phyloP scores from a whole-genome alignment of 2,888 invertebrate species.

The Drosophila yooni region DNA sequence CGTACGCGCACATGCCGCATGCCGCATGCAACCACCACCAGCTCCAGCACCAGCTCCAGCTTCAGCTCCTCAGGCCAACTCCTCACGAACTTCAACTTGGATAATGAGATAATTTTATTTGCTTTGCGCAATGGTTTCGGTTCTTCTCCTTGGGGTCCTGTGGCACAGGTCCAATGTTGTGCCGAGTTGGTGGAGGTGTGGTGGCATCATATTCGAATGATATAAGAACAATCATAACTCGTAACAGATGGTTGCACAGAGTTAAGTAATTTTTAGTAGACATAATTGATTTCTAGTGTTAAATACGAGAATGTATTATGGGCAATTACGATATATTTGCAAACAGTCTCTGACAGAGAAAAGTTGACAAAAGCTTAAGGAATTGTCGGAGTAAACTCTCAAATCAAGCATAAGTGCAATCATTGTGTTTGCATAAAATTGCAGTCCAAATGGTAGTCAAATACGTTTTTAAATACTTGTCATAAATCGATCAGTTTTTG shows the following conservation, averaged over 20 bases:
- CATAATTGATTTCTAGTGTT: conserved; percentile 52
- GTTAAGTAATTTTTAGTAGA: conserved; percentile 32
- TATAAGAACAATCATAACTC: conserved; percentile 34
- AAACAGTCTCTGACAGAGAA: not conserved
- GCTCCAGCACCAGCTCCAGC: not conserved
- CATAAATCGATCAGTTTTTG: not conserved
- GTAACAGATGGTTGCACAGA: conserved; percentile 8
- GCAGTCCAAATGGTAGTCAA: not conserved
- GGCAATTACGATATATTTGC: not conserved
- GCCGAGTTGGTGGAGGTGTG: conserved; percentile 10
- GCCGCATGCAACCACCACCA: conserved; percentile 11
- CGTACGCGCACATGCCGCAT: conserved; percentile 55
- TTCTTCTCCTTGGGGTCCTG: conserved; percentile 13
- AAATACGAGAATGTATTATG: conserved; percentile 12
- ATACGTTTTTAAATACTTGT: not conserved
- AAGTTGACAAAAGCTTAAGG: not conserved
- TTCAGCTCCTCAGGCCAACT: conserved; percentile 39
- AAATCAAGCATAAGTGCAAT: not conserved
- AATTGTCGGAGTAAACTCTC: not conserved
- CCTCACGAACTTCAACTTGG: conserved; percentile 22
- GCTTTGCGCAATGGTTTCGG: conserved; percentile 75
- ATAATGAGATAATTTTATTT: conserved; percentile 83
- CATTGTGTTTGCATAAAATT: not conserved
- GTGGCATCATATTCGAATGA: conserved; percentile 34
- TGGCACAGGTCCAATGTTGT: conserved; percentile 8